A percentile compares a stretch with the other conserved stretches of the same genome.
Conservation (phyloP, 2,888 invertebrate species). For the Zaprionus obscuricornis region DNA sequence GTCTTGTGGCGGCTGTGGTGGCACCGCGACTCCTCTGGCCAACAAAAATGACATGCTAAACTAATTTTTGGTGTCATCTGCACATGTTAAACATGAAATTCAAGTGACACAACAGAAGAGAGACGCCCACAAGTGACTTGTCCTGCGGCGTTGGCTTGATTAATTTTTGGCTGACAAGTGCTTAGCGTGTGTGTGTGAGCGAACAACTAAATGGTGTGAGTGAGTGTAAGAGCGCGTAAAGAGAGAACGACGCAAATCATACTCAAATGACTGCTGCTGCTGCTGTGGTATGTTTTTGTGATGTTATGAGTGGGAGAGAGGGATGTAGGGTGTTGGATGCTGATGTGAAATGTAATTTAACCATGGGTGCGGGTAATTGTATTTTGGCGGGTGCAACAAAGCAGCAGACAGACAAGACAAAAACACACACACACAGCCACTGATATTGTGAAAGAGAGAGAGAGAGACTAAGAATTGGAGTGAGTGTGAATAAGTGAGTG, state of each 20-base stretch:
- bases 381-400: slow-evolving; percentile 55
- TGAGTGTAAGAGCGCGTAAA: slow-evolving; percentile 10
- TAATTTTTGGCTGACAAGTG: slow-evolving; percentile 71
- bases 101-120: slow-evolving; percentile 49
- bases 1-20: not conserved
- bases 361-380: slow-evolving; percentile 54
- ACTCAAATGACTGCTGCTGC: slow-evolving; percentile 34
- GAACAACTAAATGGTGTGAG: too few species aligned
- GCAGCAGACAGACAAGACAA: slow-evolving; percentile 23
- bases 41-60: slow-evolving; percentile 66
- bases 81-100: slow-evolving; percentile 62
- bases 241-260: slow-evolving; percentile 64
- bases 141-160: slow-evolving; percentile 65
- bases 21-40: slow-evolving; percentile 24
- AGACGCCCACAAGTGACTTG: slow-evolving; percentile 37
- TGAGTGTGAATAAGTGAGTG: not conserved
- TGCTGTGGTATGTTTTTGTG: too few species aligned
- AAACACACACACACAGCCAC: slow-evolving; percentile 26
- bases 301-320: slow-evolving; percentile 10
- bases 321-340: slow-evolving; percentile 15
- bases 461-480: not conserved
- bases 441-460: not conserved
- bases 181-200: slow-evolving; percentile 21
- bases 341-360: not conserved
- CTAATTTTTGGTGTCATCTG: slow-evolving; percentile 70